Base-by-base conservation (phyloP, 2,797 vertebrate species). In the Melanotaenia parkinsoni region DNA sequence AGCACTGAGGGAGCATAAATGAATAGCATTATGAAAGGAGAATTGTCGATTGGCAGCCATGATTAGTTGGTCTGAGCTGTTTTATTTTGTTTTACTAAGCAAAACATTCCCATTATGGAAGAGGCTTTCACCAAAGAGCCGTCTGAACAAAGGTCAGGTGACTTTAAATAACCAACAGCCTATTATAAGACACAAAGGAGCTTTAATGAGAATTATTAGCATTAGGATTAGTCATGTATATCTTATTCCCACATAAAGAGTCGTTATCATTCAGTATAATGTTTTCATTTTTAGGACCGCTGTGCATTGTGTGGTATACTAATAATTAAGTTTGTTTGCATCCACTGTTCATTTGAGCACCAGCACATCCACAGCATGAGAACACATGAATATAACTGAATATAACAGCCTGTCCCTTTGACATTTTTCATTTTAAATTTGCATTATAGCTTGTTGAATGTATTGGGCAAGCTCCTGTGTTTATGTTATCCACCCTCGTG, bases 1-100 rank as follows among this genome's bases (percentile, higher is more conserved):
- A 68, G 65, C 80, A 76, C 71, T 68, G 57, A 79, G 80, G 81
- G 68, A 75, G 76, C 80, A 73, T 81, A 90, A 89, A 91, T 91
- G 83, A 88, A 92, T 80, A 85, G 85, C 82, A 69, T 86, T 85
- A 86, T 92, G 80, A 87, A 85, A 86, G 72, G 74, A 83, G 81
- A 76, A 78, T 81, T 84, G 82, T 88, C 85, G 87, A 81, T 67
- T 84, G 74, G 77, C 77, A 73, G 78, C 67, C 67, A 77, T 80
- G 87, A 92, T 88, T 81, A 81, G 77, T 89, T 66, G 60, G 65
- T 74, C 72, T 51, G 40, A 81, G 82, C 77, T 68, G 62, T 61
- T 81, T 79, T 72, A 67, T 78, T 84, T 78, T 76, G 75, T 69
- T 86, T 79, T 71, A 53, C 54, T 3, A 45, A n/a, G 60, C 73